Conservation (phyloP, 2,113 vertebrate species). For the Lethenteron camtschaticum region DNA sequence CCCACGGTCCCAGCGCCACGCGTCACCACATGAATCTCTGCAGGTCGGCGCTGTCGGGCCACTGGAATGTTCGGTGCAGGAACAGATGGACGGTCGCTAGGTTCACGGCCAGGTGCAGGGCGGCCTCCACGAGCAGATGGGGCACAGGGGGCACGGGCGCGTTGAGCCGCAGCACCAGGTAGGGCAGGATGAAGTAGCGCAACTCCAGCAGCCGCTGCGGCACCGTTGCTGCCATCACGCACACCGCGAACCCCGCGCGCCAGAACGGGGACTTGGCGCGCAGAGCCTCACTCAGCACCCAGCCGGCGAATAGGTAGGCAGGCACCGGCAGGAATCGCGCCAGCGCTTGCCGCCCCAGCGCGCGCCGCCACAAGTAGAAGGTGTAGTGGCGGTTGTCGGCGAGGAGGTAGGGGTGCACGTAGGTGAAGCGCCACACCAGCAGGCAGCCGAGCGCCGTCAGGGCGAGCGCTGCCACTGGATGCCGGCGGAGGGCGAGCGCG, state of each 20-base stretch:
- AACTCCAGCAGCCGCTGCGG: conserved; percentile 90
- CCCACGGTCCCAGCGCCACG: too few relatives aligned
- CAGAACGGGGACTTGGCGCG: conserved; percentile 58
- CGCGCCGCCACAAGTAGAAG: conserved; percentile 71
- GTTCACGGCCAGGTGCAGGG: conserved; percentile 45
- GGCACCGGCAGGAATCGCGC: conserved; percentile 54
- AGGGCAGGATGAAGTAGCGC: conserved; percentile 81
- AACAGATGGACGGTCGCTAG: conserved; percentile 51
- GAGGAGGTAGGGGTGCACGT: conserved; percentile 65
- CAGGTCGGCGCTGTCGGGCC: conserved; percentile 40
- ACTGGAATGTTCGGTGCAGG: conserved; percentile 52
- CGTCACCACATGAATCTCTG: conserved; percentile 92
- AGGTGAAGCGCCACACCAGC: conserved; percentile 71
- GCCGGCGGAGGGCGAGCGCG: conserved; percentile 28
- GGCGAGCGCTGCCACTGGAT: conserved; percentile 29
- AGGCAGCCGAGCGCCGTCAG: conserved; percentile 23
- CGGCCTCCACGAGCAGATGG: conserved; percentile 44
- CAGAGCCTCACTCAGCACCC: conserved; percentile 56
- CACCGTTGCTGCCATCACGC: conserved; percentile 36
- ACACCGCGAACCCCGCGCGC: conserved; percentile 44
- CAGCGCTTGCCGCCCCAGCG: conserved; percentile 51
- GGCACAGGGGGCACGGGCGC: conserved; percentile 38
- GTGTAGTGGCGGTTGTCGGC: conserved; percentile 83
- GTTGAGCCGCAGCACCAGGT: conserved; percentile 68
- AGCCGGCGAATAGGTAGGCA: conserved; percentile 52